phyloP scores from a whole-genome alignment of 2,888 invertebrate genomes.

The Shargacucullia verbasci region DNA sequence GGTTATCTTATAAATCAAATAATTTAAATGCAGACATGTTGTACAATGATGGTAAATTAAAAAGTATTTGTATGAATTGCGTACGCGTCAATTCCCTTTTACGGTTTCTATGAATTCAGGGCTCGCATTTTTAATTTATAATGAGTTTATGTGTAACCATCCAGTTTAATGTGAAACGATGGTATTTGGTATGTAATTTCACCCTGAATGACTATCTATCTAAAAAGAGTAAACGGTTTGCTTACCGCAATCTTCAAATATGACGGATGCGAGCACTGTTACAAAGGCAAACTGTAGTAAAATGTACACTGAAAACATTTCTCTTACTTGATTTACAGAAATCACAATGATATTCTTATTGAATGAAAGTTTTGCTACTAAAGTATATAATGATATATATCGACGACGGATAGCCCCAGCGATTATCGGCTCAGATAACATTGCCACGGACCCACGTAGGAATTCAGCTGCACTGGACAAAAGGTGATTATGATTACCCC shows the following conservation, averaged over 20 bases:
- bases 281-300: constrained; percentile 59
- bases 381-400: constrained; percentile 45
- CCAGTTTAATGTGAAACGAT: too few species aligned
- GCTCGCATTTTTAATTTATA: too few species aligned
- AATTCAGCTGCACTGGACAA: constrained; percentile 62
- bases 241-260: constrained; percentile 82
- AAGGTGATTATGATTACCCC: constrained; percentile 52
- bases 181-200: too few species aligned
- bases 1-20: too few species aligned
- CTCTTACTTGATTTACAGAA: constrained; percentile 31
- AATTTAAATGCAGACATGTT: too few species aligned
- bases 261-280: constrained; percentile 64
- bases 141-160: too few species aligned
- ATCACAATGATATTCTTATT: constrained; percentile 47
- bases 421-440: constrained; percentile 77
- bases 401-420: constrained; percentile 48
- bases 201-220: too few species aligned
- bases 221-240: constrained; percentile 10
- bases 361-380: constrained; percentile 61
- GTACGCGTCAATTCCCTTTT: too few species aligned
- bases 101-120: too few species aligned
- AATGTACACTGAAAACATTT: constrained; percentile 64
- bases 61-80: too few species aligned
- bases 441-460: constrained; percentile 47
- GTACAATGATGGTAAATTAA: too few species aligned